Conservation (phyloP, 1,140 invertebrate species). For the Catajapyx aquilonaris region DNA sequence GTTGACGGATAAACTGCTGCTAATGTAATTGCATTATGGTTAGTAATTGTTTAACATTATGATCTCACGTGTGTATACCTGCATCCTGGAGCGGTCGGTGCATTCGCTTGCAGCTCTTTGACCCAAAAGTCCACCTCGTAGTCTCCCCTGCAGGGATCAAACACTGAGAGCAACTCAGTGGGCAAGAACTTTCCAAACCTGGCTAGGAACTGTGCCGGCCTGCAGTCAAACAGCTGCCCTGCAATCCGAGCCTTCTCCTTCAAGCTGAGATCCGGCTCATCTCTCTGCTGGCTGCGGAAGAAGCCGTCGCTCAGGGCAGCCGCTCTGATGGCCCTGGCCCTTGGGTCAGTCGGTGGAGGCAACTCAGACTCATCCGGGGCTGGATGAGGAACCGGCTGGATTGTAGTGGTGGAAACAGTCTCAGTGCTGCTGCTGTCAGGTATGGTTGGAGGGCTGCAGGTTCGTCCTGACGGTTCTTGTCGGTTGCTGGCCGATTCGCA, state of each 20-base stretch:
- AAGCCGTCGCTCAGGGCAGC: too few species aligned
- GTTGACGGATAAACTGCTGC: background rate
- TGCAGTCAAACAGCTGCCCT: conserved; percentile 35
- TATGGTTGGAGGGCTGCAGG: too few species aligned
- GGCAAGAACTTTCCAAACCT: conserved; percentile 60
- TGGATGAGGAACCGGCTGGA: too few species aligned
- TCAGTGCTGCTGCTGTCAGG: too few species aligned
- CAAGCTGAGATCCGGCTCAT: conserved; percentile 42
- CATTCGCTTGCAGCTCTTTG: conserved; percentile 28
- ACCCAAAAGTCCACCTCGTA: conserved; percentile 37
- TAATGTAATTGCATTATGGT: background rate
- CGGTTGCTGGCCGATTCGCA: too few species aligned
- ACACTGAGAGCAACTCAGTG: conserved; percentile 36
- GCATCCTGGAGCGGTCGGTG: too few species aligned
- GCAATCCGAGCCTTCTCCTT: conserved; percentile 48
- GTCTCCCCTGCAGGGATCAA: conserved; percentile 19
- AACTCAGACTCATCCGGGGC: too few species aligned
- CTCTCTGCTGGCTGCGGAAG: conserved; percentile 57
- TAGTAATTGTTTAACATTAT: conserved; percentile 5
- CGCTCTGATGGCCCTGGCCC: too few species aligned
- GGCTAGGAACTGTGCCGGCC: conserved; percentile 40
- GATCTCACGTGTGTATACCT: too few species aligned
- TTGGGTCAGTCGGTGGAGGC: too few species aligned
- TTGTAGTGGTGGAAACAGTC: too few species aligned
- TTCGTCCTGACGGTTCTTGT: too few species aligned